Conservation (phyloP, 2,797 vertebrate species). For the Neopelma chrysocephalum region DNA sequence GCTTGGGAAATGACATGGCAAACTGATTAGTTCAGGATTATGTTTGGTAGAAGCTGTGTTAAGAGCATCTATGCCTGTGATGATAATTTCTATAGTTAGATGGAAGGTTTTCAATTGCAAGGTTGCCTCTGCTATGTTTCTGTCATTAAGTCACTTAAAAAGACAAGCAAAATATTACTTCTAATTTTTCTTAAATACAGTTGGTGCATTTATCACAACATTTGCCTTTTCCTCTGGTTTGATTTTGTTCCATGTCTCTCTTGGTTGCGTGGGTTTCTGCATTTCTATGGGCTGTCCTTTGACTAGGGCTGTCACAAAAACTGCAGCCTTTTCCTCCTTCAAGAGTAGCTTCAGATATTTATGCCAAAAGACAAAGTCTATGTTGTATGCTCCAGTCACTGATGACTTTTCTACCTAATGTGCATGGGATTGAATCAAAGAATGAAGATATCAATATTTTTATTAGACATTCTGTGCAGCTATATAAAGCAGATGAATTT, state of each 20-base stretch:
- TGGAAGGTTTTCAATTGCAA: not conserved
- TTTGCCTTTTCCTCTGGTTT: slow-evolving; percentile 56
- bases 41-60: not conserved
- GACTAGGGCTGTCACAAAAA: slow-evolving; percentile 29
- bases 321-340: not conserved
- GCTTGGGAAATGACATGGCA: not conserved
- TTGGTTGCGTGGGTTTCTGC: slow-evolving; percentile 39
- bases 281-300: slow-evolving; percentile 33
- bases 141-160: slow-evolving; percentile 38
- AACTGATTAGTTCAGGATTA: not conserved
- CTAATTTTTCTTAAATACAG: slow-evolving; percentile 62
- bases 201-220: slow-evolving; percentile 55
- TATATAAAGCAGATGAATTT: not conserved
- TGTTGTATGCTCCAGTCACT: not conserved
- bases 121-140: not conserved
- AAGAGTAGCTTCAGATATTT: slow-evolving; percentile 8
- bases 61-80: not conserved
- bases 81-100: not conserved
- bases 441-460: not conserved
- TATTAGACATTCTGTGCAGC: not conserved
- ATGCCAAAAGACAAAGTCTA: not conserved
- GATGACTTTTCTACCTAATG: not conserved
- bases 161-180: slow-evolving; percentile 50
- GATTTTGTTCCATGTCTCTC: slow-evolving; percentile 30
- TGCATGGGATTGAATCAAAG: not conserved